Percentiles rank a stretch among this genome's conserved stretches.
These are phyloP conservation scores for Cyrtorhinus lividipennis DNA, from an alignment of 1,140 invertebrate species.

Conservation along the genomic window DNA sequence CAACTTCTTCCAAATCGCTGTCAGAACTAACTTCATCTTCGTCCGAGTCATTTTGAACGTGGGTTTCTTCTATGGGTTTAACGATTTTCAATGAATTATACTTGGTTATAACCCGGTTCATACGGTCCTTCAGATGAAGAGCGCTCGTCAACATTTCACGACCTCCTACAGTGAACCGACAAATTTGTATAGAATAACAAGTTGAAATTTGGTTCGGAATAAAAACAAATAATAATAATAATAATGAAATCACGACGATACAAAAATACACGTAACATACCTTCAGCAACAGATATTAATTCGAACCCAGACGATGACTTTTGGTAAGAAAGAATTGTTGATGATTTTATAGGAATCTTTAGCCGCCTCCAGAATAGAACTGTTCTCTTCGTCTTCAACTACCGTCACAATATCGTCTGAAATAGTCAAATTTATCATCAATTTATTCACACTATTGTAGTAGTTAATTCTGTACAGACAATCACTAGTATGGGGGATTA, in stretches of 20 bases:
- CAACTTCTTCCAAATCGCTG: slow-evolving; percentile 23
- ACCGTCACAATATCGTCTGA: slow-evolving; percentile 20
- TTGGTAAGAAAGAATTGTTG: slow-evolving; percentile 26
- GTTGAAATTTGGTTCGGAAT: neutral
- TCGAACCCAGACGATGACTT: slow-evolving; percentile 28
- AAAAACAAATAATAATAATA: neutral
- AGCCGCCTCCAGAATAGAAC: slow-evolving; percentile 26
- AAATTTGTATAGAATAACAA: slow-evolving; percentile 10
- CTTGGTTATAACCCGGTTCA: slow-evolving; percentile 22
- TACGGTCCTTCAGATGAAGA: slow-evolving; percentile 21
- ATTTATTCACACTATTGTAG: neutral
- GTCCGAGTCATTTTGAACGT: neutral
- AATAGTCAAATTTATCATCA: slow-evolving; percentile 1
- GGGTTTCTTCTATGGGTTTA: neutral
- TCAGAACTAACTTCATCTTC: slow-evolving; percentile 21
- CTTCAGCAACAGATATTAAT: slow-evolving; percentile 24
- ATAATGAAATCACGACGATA: neutral
- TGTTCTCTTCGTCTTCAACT: slow-evolving; percentile 27
- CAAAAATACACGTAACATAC: slow-evolving; percentile 7
- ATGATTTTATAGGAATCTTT: slow-evolving; percentile 26
- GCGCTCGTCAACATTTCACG: neutral
- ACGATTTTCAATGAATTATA: slow-evolving; percentile 22
- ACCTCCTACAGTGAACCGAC: slow-evolving; percentile 11
- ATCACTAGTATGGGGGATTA: neutral
- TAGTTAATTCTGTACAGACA: neutral